phyloP scores from a whole-genome alignment of 1,140 invertebrate species.

The Pygmarrhopalites habei region DNA sequence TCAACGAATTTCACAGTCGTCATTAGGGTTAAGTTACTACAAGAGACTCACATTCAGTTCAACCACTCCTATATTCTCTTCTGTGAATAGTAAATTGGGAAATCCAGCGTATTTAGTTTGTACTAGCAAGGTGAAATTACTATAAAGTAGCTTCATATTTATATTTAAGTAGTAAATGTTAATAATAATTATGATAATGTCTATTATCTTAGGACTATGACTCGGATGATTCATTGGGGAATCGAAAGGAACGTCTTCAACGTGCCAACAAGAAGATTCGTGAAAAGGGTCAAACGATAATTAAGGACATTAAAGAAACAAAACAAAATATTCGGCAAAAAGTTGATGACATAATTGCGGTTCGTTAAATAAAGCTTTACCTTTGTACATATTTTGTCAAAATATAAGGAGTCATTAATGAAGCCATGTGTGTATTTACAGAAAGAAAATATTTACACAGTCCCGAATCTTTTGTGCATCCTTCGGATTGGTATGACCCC shows the following conservation, averaged over 20 bases:
- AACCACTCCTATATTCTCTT: too few relatives aligned
- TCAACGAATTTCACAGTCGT: not conserved
- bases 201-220: not conserved
- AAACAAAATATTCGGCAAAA: conserved; percentile 53
- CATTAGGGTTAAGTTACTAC: conserved; percentile 3
- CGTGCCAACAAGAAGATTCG: conserved; percentile 51
- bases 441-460: conserved; percentile 84
- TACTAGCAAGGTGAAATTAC: too few relatives aligned
- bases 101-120: too few relatives aligned
- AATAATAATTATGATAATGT: not conserved
- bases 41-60: not conserved
- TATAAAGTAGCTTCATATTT: too few relatives aligned
- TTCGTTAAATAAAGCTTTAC: conserved; percentile 42
- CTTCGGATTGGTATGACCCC: conserved; percentile 76
- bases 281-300: conserved; percentile 52
- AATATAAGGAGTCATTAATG: conserved; percentile 11
- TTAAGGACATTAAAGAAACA: conserved; percentile 60
- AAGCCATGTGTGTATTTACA: conserved; percentile 45
- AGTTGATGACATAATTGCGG: conserved; percentile 60
- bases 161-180: too few relatives aligned
- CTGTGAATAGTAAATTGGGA: too few relatives aligned
- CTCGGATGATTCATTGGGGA: not conserved
- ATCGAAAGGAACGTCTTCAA: not conserved
- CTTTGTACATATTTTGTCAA: not conserved
- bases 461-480: conserved; percentile 84